Base-by-base conservation (phyloP, 2,888 invertebrate genomes). In the Labia minor region DNA sequence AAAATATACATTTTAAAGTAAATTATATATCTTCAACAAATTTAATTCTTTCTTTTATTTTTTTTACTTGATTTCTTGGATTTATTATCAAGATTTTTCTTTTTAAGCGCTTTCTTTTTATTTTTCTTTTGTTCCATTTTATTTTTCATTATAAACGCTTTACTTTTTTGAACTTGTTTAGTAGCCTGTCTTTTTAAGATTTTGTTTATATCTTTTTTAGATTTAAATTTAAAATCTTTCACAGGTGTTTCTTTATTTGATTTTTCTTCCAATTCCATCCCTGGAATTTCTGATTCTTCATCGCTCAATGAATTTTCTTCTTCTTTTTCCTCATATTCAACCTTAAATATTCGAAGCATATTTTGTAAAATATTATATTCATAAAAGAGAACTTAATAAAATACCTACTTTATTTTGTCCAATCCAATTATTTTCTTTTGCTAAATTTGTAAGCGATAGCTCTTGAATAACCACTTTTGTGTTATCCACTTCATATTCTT, bases 391-490 rank as follows among this genome's bases (percentile, higher is more conserved):
- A n/a, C n/a, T n/a, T n/a, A n/a, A 1, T 62, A 18, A n/a, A 16
- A 49, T 49, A n/a, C n/a, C 2, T 69, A 76, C 76, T 70, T 79
- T 81, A 75, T 90, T 90, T 67, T 83, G 82, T 8, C 90, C 90
- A 69, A 91, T 87, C 76, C 87, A 86, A 73, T 87, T 83, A 72
- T 85, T 85, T 73, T 83, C 83, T 68, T 86, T 82, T n/a, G 87
- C 85, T 61, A 90, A 78, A 65, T 87, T 86, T 68, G 84, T 84
- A 49, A 88, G 79, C 18, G 88, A 85, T 8, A 92, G 77, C 75
- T 91, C 89, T 0, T 87, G 82, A 68, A 92, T 86, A 80, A 88
- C 89, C 0, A 92, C 89, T 71, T 86, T 87, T 0, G 89, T 89
- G 75, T 88, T 85, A 49, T 87, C 87, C 72, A 88, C 85, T 76